A percentile compares a stretch with the other conserved stretches of the same genome.
phyloP scores from a whole-genome alignment of 2,113 vertebrate species.

The Pituophis catenifer region DNA sequence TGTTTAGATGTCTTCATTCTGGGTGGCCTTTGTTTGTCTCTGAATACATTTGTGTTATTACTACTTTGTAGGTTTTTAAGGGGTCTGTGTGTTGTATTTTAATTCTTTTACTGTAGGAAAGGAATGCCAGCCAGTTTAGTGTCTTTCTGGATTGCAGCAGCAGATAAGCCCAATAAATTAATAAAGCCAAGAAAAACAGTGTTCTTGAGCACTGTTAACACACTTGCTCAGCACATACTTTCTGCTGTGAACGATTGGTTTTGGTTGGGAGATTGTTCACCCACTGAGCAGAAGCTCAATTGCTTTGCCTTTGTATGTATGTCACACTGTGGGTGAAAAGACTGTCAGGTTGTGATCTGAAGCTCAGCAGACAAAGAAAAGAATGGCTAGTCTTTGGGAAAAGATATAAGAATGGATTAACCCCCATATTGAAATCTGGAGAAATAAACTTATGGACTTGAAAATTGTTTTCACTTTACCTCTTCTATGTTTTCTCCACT shows the following conservation, averaged over 20 bases:
- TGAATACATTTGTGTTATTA: neutral
- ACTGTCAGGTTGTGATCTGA: conserved; percentile 23
- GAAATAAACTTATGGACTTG: conserved; percentile 26
- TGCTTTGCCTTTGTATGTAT: neutral
- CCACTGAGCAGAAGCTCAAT: neutral
- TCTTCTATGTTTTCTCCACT: conserved; percentile 23
- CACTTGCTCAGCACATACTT: neutral
- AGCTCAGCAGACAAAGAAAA: conserved; percentile 6
- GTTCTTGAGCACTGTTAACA: neutral
- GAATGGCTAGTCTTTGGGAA: neutral
- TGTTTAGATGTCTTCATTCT: neutral
- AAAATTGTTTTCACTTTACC: conserved; percentile 21
- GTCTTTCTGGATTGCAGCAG: neutral
- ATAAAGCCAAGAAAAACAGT: neutral
- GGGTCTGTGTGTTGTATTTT: neutral
- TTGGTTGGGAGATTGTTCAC: neutral
- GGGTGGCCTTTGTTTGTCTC: neutral
- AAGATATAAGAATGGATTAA: conserved; percentile 21
- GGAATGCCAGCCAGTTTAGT: neutral
- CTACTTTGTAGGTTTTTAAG: neutral
- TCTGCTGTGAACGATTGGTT: neutral
- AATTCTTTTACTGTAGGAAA: neutral
- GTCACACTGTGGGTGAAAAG: conserved; percentile 1
- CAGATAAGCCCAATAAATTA: neutral
- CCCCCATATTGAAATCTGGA: conserved; percentile 4